These are phyloP conservation scores for Coryphaenoides rupestris DNA, from an alignment of 2,113 vertebrate genomes.

Conservation along the genomic window DNA sequence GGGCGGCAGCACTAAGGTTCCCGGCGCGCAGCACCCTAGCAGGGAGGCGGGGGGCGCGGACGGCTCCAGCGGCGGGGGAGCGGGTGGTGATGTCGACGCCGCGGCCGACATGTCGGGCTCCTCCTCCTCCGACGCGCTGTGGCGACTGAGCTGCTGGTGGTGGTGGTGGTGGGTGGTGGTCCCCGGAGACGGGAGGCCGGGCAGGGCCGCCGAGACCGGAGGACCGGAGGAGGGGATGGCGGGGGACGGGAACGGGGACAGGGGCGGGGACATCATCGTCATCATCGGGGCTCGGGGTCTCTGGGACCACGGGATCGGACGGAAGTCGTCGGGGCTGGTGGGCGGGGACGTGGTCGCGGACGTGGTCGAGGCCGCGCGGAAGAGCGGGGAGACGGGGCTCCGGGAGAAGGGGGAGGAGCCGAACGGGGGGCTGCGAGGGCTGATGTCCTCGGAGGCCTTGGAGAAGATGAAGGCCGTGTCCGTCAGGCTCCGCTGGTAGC, in stretches of 20 bases:
- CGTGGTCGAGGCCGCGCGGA: constrained; percentile 39
- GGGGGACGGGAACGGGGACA: constrained; percentile 41
- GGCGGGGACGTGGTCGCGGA: constrained; percentile 44
- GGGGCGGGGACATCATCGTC: constrained; percentile 51
- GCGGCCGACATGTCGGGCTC: too few species aligned
- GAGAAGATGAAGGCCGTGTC: constrained; percentile 82
- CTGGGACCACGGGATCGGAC: constrained; percentile 35
- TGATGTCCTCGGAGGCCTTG: constrained; percentile 56
- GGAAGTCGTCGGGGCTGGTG: constrained; percentile 50
- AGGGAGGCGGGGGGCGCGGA: constrained; percentile 51
- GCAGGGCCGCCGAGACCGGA: constrained; percentile 4
- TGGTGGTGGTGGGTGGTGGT: constrained; percentile 24
- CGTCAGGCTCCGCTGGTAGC: constrained; percentile 83
- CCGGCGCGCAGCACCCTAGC: constrained; percentile 27
- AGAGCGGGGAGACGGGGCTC: constrained; percentile 40
- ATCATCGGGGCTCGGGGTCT: constrained; percentile 27
- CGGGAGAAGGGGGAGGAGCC: constrained; percentile 58
- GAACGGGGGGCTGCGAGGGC: constrained; percentile 60
- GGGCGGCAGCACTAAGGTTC: constrained; percentile 9
- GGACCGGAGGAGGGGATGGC: constrained; percentile 25
- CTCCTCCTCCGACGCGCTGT: constrained; percentile 15
- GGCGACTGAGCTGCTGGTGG: constrained; percentile 2
- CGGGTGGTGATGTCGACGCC: constrained; percentile 16
- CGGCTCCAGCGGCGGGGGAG: constrained; percentile 34
- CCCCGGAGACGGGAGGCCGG: not conserved